These are phyloP conservation scores for Stegodyphus mimosarum DNA, from an alignment of 1,140 invertebrate genomes.

Conservation along the genomic window DNA sequence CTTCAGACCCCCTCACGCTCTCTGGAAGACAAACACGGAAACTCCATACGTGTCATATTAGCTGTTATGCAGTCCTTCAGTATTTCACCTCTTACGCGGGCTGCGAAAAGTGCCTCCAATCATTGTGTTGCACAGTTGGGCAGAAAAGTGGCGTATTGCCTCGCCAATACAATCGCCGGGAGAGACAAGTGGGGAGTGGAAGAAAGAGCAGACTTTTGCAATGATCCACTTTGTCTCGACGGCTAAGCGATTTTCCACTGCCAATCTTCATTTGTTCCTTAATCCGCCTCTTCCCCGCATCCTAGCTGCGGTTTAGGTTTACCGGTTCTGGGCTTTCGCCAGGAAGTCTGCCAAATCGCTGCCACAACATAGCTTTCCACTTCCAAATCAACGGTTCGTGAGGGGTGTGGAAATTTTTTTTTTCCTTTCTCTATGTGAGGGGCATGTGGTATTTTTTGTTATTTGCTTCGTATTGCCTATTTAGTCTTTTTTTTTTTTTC, in stretches of 20 bases:
- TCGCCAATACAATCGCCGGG: slow-evolving; percentile 18
- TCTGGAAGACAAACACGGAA: slow-evolving; percentile 23
- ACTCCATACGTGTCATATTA: slow-evolving; percentile 55
- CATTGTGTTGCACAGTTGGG: too few relatives aligned
- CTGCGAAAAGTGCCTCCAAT: too few relatives aligned
- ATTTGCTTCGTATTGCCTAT: too few relatives aligned
- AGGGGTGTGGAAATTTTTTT: not conserved
- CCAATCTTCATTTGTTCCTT: slow-evolving; percentile 51
- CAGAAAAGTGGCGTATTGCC: not conserved
- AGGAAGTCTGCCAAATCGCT: slow-evolving; percentile 19
- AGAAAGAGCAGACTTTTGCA: not conserved
- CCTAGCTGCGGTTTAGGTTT: slow-evolving; percentile 13
- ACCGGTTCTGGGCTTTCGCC: not conserved
- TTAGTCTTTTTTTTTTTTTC: too few relatives aligned
- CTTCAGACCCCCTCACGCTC: not conserved
- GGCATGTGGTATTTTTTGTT: too few relatives aligned
- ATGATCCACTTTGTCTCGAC: slow-evolving; percentile 8
- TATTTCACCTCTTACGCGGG: not conserved
- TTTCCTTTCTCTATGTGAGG: too few relatives aligned
- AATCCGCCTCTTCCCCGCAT: slow-evolving; percentile 12
- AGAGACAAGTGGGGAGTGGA: slow-evolving; percentile 20
- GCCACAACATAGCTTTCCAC: slow-evolving; percentile 41
- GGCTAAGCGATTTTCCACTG: slow-evolving; percentile 39
- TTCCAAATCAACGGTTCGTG: not conserved
- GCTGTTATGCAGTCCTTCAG: not conserved